These are phyloP conservation scores for Drosophila insularis DNA, from an alignment of 1,140 invertebrate genomes.

Conservation along the genomic window DNA sequence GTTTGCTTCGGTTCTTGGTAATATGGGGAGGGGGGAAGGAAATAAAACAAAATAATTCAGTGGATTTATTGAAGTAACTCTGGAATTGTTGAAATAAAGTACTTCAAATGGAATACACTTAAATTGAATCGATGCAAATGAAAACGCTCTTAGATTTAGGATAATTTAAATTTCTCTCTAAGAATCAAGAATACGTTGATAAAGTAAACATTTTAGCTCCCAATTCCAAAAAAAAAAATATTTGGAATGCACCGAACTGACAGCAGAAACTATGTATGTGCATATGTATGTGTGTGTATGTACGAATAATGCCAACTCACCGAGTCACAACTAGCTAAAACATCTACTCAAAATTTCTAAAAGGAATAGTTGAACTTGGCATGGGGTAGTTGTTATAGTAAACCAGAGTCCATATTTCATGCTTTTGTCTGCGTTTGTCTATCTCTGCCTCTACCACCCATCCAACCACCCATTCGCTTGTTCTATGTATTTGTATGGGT, in stretches of 20 bases:
- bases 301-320: slow-evolving; percentile 10
- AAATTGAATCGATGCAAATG: neutral
- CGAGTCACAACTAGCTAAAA: neutral
- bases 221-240: slow-evolving; percentile 26
- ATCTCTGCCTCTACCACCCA: slow-evolving; percentile 10
- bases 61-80: neutral
- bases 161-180: neutral
- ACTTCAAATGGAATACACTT: neutral
- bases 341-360: slow-evolving; percentile 36
- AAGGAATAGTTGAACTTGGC: slow-evolving; percentile 47
- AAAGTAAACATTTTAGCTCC: neutral
- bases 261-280: slow-evolving; percentile 6
- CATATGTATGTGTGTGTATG: too few relatives aligned
- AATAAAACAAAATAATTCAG: neutral
- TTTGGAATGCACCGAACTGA: slow-evolving; percentile 30
- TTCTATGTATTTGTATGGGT: slow-evolving; percentile 13
- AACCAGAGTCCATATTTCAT: slow-evolving; percentile 64
- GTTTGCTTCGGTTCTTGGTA: neutral
- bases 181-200: neutral
- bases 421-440: slow-evolving; percentile 50
- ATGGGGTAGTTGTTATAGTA: slow-evolving; percentile 43
- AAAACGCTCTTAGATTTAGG: neutral
- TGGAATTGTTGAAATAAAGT: neutral
- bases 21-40: neutral
- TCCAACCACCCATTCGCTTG: slow-evolving; percentile 8